Base-by-base conservation (phyloP, 2,113 vertebrate species). In the Cyprinodon variegatus region DNA sequence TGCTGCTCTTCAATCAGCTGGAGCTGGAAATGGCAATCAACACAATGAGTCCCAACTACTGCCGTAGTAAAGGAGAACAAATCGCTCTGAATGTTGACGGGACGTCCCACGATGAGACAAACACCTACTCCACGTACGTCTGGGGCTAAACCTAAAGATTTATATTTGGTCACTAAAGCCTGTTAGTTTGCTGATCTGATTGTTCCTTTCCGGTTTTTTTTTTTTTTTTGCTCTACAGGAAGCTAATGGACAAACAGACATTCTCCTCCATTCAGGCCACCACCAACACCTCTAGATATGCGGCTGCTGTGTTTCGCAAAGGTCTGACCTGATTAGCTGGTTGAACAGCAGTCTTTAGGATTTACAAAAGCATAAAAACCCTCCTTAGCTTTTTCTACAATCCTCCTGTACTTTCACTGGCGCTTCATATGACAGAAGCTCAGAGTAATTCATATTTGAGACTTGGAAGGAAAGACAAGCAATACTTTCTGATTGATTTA, bases 61-160 rank as follows among this genome's bases (percentile, higher is more conserved):
- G 97, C 79, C 96, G 96, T 82, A 99, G 98, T 90, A 99, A 98
- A 92, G 98, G 98, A 77, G 98, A 99, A 70, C 98, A 99, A 91
- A 99, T 99, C 0, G 97, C 98, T 0, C 93, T 99, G 77, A 99
- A 99, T 0, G 98, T 99, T 66, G 98, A 99, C 0, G 98, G 98
- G 14, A 92, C 96, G 0, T 90, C 93, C 0, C 89, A 93, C 0
- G 97, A 98, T 0, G 98, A 99, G 82, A 95, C 93, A 53, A 99
- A 89, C 93, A 97, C 96, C 0, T 99, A 96, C 72, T 96, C 97
- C 72, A 90, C 92, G 97, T 99, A 93, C 66, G 96, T 95, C 29
- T 68, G 10, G 22, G 22, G 2, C 61, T 29, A 13, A 71, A 71
- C 11, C 37, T 48, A 17, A 0, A 20, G 0, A 38, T 68, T 65